Base-by-base conservation (phyloP, 2,888 invertebrate species). In the Endotricha flammealis region DNA sequence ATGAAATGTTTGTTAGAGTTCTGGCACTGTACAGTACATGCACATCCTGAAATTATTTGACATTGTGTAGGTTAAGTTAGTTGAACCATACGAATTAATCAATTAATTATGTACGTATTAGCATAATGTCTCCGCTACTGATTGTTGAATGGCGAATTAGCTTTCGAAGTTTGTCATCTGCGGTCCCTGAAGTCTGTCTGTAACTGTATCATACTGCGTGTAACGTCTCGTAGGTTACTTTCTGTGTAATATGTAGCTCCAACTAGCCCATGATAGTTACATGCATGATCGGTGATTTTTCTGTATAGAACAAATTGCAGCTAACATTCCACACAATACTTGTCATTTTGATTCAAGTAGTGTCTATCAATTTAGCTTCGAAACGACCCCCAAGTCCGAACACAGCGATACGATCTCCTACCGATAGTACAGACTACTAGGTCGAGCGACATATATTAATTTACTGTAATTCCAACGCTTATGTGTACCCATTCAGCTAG, bases 401-500 rank as follows among this genome's bases (percentile, higher is more conserved):
- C 57, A 71, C 66, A 65, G 65, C 59, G 65, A 70, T 66, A 67
- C 64, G 61, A 65, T 73, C 62, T 75, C 61, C 64, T 65, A 65
- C 67, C 62, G 57, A 74, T 74, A 77, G 79, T 75, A 74, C 73
- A 67, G 71, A 74, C 68, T 53, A 60, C 73, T 75, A 80, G 80
- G 77, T 78, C 80, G 67, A 76, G 71, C 75, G 71, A 76, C 68
- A 67, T 65, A 64, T 67, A 72, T 67, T 68, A 70, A 72, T 75
- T 73, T 70, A 79, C 65, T 79, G 73, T 80, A 74, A 80, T 80
- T 82, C 81, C 74, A 81, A 83, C 76, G 85, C 85, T 83, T 85
- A 69, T 82, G 83, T 85, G 83, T 85, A 81, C 80, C 85, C 79
- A 79, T 80, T 80, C 81, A 80, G 78, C 81, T 85, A 85, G 76